These are phyloP conservation scores for Zapornia atra DNA, from an alignment of 2,113 vertebrate species.

Conservation along the genomic window DNA sequence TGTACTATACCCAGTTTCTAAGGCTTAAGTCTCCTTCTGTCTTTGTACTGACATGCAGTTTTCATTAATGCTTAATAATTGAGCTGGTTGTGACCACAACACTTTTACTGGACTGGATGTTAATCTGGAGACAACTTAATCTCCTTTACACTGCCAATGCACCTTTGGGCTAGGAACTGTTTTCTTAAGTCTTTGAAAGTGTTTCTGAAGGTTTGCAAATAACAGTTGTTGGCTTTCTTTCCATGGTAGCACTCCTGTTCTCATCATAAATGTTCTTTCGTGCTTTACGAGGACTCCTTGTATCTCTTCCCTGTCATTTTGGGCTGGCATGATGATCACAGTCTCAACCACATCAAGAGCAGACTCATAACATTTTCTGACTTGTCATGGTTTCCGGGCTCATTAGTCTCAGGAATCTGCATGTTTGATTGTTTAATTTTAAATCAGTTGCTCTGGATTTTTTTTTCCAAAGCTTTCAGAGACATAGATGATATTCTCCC, in stretches of 20 bases:
- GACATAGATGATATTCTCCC: neutral
- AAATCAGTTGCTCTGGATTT: neutral
- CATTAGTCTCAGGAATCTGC: neutral
- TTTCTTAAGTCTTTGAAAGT: neutral
- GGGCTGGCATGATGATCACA: neutral
- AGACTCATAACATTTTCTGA: neutral
- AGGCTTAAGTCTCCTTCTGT: neutral
- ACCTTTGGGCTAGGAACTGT: neutral
- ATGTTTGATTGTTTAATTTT: conserved; percentile 11
- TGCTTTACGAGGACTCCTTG: neutral
- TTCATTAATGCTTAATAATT: neutral
- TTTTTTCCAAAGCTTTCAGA: neutral
- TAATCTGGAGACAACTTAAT: neutral
- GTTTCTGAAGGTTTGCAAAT: neutral
- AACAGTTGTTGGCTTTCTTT: neutral
- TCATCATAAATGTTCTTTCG: neutral
- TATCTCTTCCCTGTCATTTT: neutral
- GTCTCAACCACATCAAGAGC: neutral
- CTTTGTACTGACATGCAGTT: neutral
- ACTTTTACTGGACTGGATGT: neutral
- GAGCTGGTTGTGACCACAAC: neutral
- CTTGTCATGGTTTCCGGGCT: neutral
- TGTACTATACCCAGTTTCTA: neutral
- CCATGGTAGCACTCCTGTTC: neutral
- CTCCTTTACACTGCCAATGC: neutral